These are phyloP conservation scores for Phoxinus dragarum DNA, from an alignment of 2,797 vertebrate genomes.

Conservation along the genomic window DNA sequence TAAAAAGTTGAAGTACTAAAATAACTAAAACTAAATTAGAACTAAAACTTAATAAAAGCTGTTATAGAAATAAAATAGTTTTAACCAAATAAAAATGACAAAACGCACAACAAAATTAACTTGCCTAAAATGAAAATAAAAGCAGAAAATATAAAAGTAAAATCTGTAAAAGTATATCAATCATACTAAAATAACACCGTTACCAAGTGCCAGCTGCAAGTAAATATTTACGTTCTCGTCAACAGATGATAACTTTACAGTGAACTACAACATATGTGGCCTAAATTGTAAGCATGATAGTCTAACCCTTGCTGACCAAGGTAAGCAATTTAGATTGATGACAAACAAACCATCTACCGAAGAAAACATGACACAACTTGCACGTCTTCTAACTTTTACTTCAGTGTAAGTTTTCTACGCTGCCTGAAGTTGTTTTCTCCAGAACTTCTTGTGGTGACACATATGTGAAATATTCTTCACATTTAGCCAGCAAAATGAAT, in stretches of 20 bases:
- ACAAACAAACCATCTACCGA: background rate
- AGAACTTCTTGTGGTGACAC: background rate
- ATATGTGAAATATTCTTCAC: constrained; percentile 7
- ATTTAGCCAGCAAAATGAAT: constrained; percentile 10
- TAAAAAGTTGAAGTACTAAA: too few species aligned
- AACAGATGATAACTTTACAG: background rate
- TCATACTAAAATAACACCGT: background rate
- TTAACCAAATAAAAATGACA: background rate
- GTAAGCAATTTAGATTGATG: background rate
- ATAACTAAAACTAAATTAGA: background rate
- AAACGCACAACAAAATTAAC: background rate
- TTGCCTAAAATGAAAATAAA: background rate
- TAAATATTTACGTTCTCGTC: background rate
- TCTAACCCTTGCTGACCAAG: background rate
- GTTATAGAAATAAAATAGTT: background rate
- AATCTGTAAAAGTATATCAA: background rate
- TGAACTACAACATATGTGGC: background rate
- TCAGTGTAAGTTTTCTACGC: background rate
- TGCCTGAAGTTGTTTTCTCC: background rate
- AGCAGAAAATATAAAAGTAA: background rate
- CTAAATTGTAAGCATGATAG: background rate
- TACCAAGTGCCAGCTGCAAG: background rate
- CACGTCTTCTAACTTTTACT: background rate
- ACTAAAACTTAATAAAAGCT: background rate
- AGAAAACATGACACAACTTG: background rate